Evolutionary conservation across 2,797 vertebrate species (phyloP).

Genomic region (Bovichtus diacanthus): DNA sequence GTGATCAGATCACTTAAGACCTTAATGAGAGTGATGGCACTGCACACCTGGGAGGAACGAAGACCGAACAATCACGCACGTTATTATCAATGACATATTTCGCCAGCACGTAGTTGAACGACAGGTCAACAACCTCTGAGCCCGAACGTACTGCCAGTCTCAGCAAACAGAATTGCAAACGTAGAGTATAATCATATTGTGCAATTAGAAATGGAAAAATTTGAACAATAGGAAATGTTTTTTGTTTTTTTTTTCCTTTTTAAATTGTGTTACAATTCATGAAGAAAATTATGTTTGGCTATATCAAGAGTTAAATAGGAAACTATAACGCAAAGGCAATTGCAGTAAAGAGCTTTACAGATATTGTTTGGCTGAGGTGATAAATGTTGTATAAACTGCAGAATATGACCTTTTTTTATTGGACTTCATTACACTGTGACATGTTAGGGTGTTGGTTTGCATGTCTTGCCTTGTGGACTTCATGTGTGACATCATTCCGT

Average conservation of each 20-base stretch:
- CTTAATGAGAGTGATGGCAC: slow-evolving; percentile 24
- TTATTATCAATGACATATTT: slow-evolving; percentile 37
- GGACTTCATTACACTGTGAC: neutral
- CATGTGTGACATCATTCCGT: neutral
- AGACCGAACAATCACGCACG: slow-evolving; percentile 25
- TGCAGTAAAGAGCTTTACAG: slow-evolving; percentile 51
- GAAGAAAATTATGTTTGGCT: neutral
- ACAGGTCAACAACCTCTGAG: slow-evolving; percentile 56
- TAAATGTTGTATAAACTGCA: slow-evolving; percentile 49
- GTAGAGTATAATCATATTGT: neutral
- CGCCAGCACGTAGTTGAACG: slow-evolving; percentile 21
- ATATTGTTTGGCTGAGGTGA: slow-evolving; percentile 52
- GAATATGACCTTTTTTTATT: slow-evolving; percentile 38
- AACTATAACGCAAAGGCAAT: slow-evolving; percentile 29
- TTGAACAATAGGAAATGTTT: neutral
- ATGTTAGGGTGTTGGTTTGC: neutral
- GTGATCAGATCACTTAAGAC: slow-evolving; percentile 26
- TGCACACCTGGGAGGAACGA: slow-evolving; percentile 49
- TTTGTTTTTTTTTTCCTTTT: no score
- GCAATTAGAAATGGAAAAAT: neutral
- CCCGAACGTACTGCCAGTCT: neutral
- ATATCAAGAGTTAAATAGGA: slow-evolving; percentile 17
- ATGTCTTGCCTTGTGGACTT: neutral
- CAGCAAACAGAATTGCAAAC: neutral
- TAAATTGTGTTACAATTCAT: neutral